A percentile compares a stretch with the other conserved stretches of the same genome.
Conservation (phyloP, 2,888 invertebrate genomes). For the Linyphia triangularis region DNA sequence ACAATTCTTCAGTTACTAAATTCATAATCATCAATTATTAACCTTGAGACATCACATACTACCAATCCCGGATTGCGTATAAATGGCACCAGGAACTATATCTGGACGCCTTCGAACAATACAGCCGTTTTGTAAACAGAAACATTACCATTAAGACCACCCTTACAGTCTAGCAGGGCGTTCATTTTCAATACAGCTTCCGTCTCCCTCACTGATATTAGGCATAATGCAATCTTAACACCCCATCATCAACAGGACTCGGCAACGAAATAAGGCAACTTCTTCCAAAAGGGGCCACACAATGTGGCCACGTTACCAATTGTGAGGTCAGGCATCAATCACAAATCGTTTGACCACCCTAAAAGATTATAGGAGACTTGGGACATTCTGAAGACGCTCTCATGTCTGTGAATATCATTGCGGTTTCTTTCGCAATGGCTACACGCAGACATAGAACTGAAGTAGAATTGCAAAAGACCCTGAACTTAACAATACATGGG, state of each 20-base stretch:
- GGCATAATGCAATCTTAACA: neutral
- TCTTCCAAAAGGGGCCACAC: neutral
- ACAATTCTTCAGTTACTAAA: too few relatives aligned
- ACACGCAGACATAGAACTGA: neutral
- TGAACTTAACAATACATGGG: neutral
- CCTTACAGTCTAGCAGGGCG: neutral
- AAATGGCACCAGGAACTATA: neutral
- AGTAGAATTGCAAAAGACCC: neutral
- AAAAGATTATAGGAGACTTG: too few relatives aligned
- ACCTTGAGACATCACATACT: neutral
- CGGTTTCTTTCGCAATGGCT: neutral
- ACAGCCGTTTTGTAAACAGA: conserved; percentile 24
- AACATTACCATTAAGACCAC: conserved; percentile 22
- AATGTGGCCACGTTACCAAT: neutral
- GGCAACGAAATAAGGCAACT: neutral
- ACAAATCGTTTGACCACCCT: neutral
- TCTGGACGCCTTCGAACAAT: conserved; percentile 1
- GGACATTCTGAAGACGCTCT: neutral
- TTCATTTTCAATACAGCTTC: neutral
- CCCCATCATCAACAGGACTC: neutral
- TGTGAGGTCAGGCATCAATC: neutral
- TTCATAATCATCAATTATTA: too few relatives aligned
- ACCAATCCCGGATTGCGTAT: neutral
- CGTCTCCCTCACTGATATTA: neutral
- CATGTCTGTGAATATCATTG: neutral